These are phyloP conservation scores for Nymphalis io DNA, from an alignment of 1,140 invertebrate genomes.

Conservation along the genomic window DNA sequence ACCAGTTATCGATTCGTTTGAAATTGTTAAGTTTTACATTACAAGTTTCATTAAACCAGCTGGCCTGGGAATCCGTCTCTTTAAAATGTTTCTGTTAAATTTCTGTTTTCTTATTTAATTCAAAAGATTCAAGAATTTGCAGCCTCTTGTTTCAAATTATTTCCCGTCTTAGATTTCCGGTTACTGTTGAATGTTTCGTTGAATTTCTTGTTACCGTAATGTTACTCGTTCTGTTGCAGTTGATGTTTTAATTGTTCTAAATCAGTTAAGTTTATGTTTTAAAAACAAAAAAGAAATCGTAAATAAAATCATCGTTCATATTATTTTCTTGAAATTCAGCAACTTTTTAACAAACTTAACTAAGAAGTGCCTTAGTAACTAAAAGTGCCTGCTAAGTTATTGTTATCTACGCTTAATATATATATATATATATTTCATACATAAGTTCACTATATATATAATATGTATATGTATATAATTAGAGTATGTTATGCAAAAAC, in stretches of 20 bases:
- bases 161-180: constrained; percentile 14
- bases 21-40: constrained; percentile 34
- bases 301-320: not conserved
- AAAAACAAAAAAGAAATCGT: not conserved
- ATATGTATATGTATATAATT: constrained; percentile 23
- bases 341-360: constrained; percentile 19
- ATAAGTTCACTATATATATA: no score
- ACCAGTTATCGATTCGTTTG: constrained; percentile 21
- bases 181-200: constrained; percentile 22
- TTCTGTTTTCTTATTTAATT: constrained; percentile 47
- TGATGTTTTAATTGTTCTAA: constrained; percentile 41
- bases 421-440: no score
- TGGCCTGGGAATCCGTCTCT: constrained; percentile 34
- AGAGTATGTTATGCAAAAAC: not conserved
- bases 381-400: constrained; percentile 60
- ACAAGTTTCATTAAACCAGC: constrained; percentile 36
- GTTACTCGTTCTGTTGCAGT: constrained; percentile 25
- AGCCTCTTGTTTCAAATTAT: constrained; percentile 13
- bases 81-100: constrained; percentile 46
- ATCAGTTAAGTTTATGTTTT: constrained; percentile 24
- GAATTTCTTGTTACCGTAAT: constrained; percentile 14
- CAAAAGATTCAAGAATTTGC: constrained; percentile 11
- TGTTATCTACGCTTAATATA: constrained; percentile 44
- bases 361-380: constrained; percentile 62
- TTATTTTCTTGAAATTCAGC: not conserved